Evolutionary conservation across 2,888 invertebrate species (phyloP), one percentile per base, ranked within the genome.

Genomic region (Drosophila barbarae): DNA sequence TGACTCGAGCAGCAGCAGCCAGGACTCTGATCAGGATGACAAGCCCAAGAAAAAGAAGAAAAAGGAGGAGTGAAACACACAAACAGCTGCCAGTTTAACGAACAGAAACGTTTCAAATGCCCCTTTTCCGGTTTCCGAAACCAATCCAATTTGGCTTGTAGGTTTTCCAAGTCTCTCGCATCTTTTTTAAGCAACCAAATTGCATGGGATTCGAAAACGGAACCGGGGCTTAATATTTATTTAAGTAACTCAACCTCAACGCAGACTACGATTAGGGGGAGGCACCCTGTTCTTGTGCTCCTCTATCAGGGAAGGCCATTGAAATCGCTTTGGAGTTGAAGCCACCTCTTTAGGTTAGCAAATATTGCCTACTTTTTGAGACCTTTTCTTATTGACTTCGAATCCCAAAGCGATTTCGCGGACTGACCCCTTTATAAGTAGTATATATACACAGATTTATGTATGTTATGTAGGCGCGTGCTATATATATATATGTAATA

Each of bases 241-340:
- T 73, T 67, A 73, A 73, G 65, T 72, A 76, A 68, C 69, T 76
- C 70, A 81, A 84, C 71, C 74, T 72, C 72, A 77, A 80, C 72
- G 76, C 74, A 69, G 71, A 75, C 71, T 84, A 83, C 73, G 71
- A 64, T 73, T 71, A 44, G 47, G 66, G 68, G 58, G 65, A 71
- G 26, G 28, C 80, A 69, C 52, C 57, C 55, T 57, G 46, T 35
- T 52, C 41, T 54, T 61, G 18, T 35, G 23, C 41, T 50, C 38
- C 15, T 7, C 34, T 30, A 53, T 23, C 30, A 47, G 46, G 32
- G 21, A 32, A 21, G 5, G 3, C 46, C 46, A 9, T 1, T 15
- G 18, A 47, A 32, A 47, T 32, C 21, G 5, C 46, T 13, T 9
- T 3, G 32, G 32, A 13, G 13, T 32, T 21, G 30, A 46, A 21